A percentile compares a stretch with the other conserved stretches of the same genome.
Evolutionary conservation across 2,113 vertebrate species (phyloP).

Genomic region (Amia ocellicauda): DNA sequence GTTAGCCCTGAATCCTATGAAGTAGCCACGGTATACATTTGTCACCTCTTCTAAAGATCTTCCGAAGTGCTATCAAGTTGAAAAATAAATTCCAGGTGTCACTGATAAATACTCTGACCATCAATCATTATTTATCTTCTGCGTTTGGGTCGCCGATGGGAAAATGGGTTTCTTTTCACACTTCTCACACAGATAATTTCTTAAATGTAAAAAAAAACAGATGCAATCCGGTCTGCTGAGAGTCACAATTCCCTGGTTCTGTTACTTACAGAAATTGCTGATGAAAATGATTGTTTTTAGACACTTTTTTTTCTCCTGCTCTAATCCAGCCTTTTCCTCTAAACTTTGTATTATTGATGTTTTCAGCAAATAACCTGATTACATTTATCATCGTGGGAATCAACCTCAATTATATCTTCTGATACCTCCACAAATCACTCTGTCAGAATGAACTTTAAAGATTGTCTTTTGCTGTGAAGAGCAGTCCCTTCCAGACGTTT

Average conservation of each 20-base stretch:
- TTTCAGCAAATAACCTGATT: not conserved
- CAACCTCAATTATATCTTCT: not conserved
- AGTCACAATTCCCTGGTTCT: not conserved
- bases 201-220: too few species aligned
- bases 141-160: too few species aligned
- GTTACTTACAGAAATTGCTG: constrained; percentile 1
- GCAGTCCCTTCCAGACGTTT: too few species aligned
- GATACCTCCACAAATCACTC: not conserved
- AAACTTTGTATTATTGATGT: not conserved
- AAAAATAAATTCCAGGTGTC: not conserved
- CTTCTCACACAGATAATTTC: too few species aligned
- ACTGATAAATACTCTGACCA: not conserved
- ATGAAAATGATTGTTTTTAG: not conserved
- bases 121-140: not conserved
- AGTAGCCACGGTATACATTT: too few species aligned
- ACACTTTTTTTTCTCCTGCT: not conserved
- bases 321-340: not conserved
- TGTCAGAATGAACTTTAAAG: not conserved
- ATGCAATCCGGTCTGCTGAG: not conserved
- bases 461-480: not conserved
- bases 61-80: too few species aligned
- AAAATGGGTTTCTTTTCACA: too few species aligned
- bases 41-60: too few species aligned
- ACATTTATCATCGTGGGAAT: not conserved
- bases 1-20: too few species aligned